These are phyloP conservation scores for Tenthredo amoena DNA, from an alignment of 2,888 invertebrate genomes.

Conservation along the genomic window DNA sequence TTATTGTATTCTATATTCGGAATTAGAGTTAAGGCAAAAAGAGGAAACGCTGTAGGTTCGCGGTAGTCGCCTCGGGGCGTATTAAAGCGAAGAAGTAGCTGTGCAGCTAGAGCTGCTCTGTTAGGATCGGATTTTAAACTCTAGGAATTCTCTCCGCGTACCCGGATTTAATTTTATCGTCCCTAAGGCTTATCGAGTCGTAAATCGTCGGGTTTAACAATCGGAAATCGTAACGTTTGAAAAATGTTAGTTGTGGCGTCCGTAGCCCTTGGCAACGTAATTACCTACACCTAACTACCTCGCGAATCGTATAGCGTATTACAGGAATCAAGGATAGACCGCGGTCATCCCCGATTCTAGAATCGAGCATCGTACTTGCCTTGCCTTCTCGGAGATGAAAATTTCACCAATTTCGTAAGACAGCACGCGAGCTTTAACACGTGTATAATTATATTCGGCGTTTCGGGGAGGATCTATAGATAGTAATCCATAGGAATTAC, in stretches of 20 bases:
- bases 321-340: background rate
- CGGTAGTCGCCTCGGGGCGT: background rate
- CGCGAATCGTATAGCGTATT: background rate
- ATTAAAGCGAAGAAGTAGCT: conserved; percentile 1
- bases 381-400: too few species aligned
- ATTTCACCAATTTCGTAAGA: too few species aligned
- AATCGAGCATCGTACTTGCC: too few species aligned
- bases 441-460: background rate
- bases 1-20: background rate
- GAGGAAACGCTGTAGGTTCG: background rate
- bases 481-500: conserved; percentile 23
- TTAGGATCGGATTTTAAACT: background rate
- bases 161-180: conserved; percentile 41
- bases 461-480: background rate
- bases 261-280: conserved; percentile 45
- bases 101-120: background rate
- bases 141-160: background rate
- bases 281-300: background rate
- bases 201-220: conserved; percentile 28
- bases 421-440: too few species aligned
- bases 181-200: conserved; percentile 29
- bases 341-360: background rate
- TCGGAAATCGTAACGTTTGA: conserved; percentile 50
- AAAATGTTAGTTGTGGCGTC: conserved; percentile 45
- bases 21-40: background rate